Evolutionary conservation across 2,113 vertebrate genomes (phyloP).

Genomic region (Prinia subflava): DNA sequence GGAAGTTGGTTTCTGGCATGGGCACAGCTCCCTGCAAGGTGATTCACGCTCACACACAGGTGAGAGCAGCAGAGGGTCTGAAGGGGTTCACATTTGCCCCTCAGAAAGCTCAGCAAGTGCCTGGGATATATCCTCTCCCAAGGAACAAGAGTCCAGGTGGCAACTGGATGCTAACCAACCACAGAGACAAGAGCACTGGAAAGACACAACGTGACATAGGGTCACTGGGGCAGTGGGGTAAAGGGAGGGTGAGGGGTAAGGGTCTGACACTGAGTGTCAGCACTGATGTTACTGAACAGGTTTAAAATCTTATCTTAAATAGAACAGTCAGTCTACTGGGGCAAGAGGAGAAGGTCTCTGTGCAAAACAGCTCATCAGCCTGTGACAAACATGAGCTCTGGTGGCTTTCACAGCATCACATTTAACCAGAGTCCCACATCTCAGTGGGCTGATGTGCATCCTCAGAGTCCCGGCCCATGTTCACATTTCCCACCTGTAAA

Average conservation of each 20-base stretch:
- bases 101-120: background rate
- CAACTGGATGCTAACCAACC: background rate
- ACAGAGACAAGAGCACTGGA: background rate
- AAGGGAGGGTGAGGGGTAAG: background rate
- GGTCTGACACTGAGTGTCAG: background rate
- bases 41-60: rapidly evolving
- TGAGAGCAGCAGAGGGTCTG: background rate
- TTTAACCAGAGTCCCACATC: background rate
- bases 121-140: background rate
- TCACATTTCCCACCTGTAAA: background rate
- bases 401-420: constrained; percentile 12
- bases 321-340: background rate
- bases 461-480: background rate
- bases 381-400: background rate
- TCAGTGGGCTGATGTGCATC: background rate
- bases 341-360: background rate
- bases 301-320: background rate
- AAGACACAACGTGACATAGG: background rate
- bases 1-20: background rate
- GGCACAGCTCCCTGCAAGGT: background rate
- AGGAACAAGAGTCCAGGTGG: background rate
- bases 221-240: background rate
- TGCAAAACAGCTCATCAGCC: constrained; percentile 19
- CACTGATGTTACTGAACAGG: background rate
- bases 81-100: background rate